These are phyloP conservation scores for Atherix ibis DNA, from an alignment of 2,888 invertebrate genomes.

Conservation along the genomic window DNA sequence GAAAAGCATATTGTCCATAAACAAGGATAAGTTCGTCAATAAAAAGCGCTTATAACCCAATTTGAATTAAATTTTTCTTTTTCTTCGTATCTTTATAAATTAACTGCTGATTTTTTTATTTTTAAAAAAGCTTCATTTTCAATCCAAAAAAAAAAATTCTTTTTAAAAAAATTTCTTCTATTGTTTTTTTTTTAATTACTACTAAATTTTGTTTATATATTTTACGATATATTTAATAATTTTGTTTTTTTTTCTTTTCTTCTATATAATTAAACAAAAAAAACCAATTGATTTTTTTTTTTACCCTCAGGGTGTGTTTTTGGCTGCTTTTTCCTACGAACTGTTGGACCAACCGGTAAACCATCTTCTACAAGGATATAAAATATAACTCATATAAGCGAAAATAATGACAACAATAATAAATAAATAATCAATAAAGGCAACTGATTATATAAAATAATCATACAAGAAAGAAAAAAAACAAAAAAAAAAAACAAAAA, in stretches of 20 bases:
- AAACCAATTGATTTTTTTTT: conserved; percentile 6
- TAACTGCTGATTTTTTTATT: conserved; percentile 1
- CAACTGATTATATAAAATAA: background rate
- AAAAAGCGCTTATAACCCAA: background rate
- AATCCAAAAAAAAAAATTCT: background rate
- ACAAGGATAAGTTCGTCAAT: background rate
- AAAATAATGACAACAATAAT: conserved; percentile 11
- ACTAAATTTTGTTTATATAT: too few species aligned
- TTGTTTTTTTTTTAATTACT: too few species aligned
- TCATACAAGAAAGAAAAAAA: background rate
- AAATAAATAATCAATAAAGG: conserved; percentile 2
- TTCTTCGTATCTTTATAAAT: background rate
- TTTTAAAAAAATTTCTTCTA: background rate
- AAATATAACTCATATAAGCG: conserved; percentile 15
- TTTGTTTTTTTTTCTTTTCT: too few species aligned
- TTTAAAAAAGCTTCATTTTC: background rate
- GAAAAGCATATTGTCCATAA: too few species aligned
- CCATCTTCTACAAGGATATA: conserved; percentile 27
- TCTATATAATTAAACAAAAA: too few species aligned
- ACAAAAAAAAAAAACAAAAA: background rate
- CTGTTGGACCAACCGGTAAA: conserved; percentile 28
- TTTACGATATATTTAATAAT: too few species aligned
- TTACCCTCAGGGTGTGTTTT: conserved; percentile 8
- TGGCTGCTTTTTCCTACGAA: conserved; percentile 13
- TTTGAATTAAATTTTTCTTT: background rate